These are phyloP conservation scores for Eustalomyia histrio DNA, from an alignment of 2,888 invertebrate species.

Conservation along the genomic window DNA sequence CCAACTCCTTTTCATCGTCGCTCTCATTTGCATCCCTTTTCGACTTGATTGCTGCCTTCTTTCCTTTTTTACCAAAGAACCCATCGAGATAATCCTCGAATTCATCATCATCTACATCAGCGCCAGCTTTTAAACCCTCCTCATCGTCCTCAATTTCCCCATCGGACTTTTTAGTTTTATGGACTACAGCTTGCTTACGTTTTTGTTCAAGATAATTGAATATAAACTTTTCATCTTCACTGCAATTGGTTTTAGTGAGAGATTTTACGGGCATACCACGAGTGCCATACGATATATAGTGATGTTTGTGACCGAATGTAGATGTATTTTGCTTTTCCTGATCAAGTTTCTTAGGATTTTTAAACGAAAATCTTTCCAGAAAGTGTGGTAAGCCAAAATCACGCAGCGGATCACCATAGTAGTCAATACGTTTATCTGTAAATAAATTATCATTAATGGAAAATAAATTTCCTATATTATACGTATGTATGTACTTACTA, in stretches of 20 bases:
- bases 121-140: slow-evolving; percentile 84
- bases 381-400: slow-evolving; percentile 95
- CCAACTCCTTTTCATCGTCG: slow-evolving; percentile 83
- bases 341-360: slow-evolving; percentile 89
- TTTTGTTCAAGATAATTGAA: slow-evolving; percentile 83
- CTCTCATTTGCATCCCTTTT: slow-evolving; percentile 81
- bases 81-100: slow-evolving; percentile 81
- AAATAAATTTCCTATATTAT: neutral
- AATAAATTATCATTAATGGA: neutral
- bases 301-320: slow-evolving; percentile 78
- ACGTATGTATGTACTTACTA: slow-evolving; percentile 81
- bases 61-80: slow-evolving; percentile 80
- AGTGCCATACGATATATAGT: slow-evolving; percentile 85
- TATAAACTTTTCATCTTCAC: slow-evolving; percentile 89
- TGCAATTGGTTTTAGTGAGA: slow-evolving; percentile 85
- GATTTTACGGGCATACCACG: slow-evolving; percentile 88
- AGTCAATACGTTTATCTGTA: slow-evolving; percentile 86
- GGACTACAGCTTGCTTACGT: slow-evolving; percentile 75
- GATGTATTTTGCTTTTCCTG: slow-evolving; percentile 78
- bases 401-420: slow-evolving; percentile 94
- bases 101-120: slow-evolving; percentile 85
- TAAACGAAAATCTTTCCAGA: slow-evolving; percentile 96
- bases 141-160: slow-evolving; percentile 81
- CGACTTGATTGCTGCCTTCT: slow-evolving; percentile 81
- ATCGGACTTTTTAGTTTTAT: slow-evolving; percentile 72